Percentiles rank a stretch among this genome's conserved stretches.
These are phyloP conservation scores for Pituophis catenifer DNA, from an alignment of 2,113 vertebrate genomes.

Conservation along the genomic window DNA sequence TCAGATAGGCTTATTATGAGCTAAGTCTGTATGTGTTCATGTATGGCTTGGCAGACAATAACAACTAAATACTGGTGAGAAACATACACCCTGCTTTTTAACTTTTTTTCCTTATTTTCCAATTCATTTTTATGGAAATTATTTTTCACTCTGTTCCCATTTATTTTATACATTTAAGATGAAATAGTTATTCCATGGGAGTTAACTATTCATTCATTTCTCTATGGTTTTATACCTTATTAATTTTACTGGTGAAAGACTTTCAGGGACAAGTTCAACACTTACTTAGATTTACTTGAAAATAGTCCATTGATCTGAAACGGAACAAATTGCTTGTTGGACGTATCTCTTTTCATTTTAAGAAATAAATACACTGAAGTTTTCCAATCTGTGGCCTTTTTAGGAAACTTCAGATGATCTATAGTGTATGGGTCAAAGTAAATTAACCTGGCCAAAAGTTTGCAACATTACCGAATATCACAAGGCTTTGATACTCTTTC, in stretches of 20 bases:
- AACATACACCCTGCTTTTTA: neutral
- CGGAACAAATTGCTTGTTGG: neutral
- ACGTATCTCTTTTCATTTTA: neutral
- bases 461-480: neutral
- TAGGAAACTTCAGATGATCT: neutral
- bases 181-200: neutral
- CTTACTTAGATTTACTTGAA: neutral
- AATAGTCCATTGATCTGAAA: neutral
- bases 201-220: neutral
- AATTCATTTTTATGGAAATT: neutral
- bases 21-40: neutral
- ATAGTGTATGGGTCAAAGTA: neutral
- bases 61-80: neutral
- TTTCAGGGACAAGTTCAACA: neutral
- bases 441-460: neutral
- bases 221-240: neutral
- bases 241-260: neutral
- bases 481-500: neutral
- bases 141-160: neutral
- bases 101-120: neutral
- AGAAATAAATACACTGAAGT: neutral
- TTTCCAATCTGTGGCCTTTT: neutral
- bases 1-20: neutral
- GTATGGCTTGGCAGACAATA: neutral
- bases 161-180: neutral